phyloP scores from a whole-genome alignment of 2,888 invertebrate genomes.

The Nemurella pictetii region DNA sequence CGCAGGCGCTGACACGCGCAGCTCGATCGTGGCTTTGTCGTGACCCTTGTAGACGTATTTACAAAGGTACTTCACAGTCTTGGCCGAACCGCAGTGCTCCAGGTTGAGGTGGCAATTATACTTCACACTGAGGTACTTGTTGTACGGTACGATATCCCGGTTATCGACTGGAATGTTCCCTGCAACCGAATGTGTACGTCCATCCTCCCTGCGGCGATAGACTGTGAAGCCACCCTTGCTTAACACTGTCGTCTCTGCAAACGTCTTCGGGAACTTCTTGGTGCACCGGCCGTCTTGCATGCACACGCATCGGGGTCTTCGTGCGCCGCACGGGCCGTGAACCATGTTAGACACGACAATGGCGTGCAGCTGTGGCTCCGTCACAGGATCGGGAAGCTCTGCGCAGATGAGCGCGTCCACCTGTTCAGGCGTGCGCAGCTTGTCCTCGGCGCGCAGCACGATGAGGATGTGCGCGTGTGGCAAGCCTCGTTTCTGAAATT shows the following conservation, averaged over 20 bases:
- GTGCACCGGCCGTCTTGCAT: constrained; percentile 5
- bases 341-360: constrained; percentile 44
- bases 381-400: constrained; percentile 37
- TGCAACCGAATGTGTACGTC: constrained; percentile 34
- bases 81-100: constrained; percentile 43
- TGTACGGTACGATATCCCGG: constrained; percentile 50
- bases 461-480: constrained; percentile 45
- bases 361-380: constrained; percentile 30
- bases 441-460: constrained; percentile 45
- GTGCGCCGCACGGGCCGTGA: constrained; percentile 45
- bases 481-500: constrained; percentile 47
- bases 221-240: constrained; percentile 47
- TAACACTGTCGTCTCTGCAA: constrained; percentile 45
- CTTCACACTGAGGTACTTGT: constrained; percentile 46
- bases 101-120: constrained; percentile 51
- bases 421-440: constrained; percentile 42
- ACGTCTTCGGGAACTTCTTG: no score
- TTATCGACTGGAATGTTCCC: no score
- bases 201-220: constrained; percentile 45
- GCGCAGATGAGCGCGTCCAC: constrained; percentile 38
- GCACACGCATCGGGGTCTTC: constrained; percentile 31
- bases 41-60: constrained; percentile 45
- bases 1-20: no score
- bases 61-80: constrained; percentile 43
- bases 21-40: constrained; percentile 40